Conservation (phyloP, 2,888 invertebrate species). For the Cerastis leucographa region DNA sequence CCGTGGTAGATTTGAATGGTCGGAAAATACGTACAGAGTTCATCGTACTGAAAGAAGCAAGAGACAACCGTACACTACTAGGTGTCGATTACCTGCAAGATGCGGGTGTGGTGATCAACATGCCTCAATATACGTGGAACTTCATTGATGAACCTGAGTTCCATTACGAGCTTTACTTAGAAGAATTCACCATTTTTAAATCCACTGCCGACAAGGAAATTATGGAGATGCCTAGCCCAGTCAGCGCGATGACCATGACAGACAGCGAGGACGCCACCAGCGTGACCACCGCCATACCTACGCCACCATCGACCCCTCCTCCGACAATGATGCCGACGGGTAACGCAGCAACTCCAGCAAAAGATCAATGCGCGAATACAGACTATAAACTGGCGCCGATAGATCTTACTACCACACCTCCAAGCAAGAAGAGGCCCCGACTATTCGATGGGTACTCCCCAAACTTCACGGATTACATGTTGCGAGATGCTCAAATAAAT, state of each 20-base stretch:
- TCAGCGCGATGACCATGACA: slow-evolving; percentile 17
- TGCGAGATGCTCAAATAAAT: slow-evolving; percentile 21
- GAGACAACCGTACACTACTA: slow-evolving; percentile 28
- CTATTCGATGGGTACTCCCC: slow-evolving; percentile 26
- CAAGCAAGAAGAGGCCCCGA: slow-evolving; percentile 15
- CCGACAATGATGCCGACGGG: not conserved
- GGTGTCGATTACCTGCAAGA: slow-evolving; percentile 29
- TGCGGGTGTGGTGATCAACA: slow-evolving; percentile 58
- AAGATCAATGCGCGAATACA: not conserved
- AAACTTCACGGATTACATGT: slow-evolving; percentile 15
- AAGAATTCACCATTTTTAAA: slow-evolving; percentile 10
- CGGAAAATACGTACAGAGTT: not conserved
- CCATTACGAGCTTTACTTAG: slow-evolving; percentile 24
- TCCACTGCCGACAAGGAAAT: slow-evolving; percentile 1
- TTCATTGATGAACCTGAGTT: slow-evolving; percentile 26
- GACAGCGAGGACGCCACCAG: slow-evolving; percentile 16
- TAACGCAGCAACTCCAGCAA: not conserved
- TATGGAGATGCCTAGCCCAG: not conserved
- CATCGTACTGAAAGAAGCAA: slow-evolving; percentile 16
- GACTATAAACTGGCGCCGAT: slow-evolving; percentile 25
- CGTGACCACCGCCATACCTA: not conserved
- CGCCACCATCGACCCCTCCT: slow-evolving; percentile 3
- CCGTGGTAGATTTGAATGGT: not conserved
- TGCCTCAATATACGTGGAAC: slow-evolving; percentile 56
- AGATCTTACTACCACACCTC: slow-evolving; percentile 13